phyloP scores from a whole-genome alignment of 2,113 vertebrate genomes.

The Pedionomus torquatus region DNA sequence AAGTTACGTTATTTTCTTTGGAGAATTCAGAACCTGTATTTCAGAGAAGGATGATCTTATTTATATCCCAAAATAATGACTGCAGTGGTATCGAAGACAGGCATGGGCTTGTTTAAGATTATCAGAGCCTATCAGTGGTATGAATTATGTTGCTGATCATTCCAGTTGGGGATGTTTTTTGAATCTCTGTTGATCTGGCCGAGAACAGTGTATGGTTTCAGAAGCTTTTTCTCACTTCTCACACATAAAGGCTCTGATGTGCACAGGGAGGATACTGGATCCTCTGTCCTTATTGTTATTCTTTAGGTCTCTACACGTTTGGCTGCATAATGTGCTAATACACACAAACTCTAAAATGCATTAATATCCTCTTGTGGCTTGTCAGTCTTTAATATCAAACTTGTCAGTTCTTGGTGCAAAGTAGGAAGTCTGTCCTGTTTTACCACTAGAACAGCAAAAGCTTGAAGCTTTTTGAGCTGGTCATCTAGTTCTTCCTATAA shows the following conservation, averaged over 20 bases:
- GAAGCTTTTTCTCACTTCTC: background rate
- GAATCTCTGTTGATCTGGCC: background rate
- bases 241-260: background rate
- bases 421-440: background rate
- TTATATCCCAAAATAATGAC: background rate
- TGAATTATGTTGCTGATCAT: background rate
- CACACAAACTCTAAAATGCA: background rate
- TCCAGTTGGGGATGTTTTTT: background rate
- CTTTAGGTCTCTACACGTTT: background rate
- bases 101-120: background rate
- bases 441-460: background rate
- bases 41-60: background rate
- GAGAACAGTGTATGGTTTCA: background rate
- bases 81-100: background rate
- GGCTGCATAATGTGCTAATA: background rate
- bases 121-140: background rate
- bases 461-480: background rate
- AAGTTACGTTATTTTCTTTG: background rate
- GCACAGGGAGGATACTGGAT: background rate
- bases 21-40: background rate
- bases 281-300: background rate
- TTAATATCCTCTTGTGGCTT: background rate
- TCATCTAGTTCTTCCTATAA: background rate
- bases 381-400: background rate
- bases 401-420: background rate